Evolutionary conservation across 2,797 vertebrate genomes (phyloP).

Genomic region (Euphonia xanthogaster): DNA sequence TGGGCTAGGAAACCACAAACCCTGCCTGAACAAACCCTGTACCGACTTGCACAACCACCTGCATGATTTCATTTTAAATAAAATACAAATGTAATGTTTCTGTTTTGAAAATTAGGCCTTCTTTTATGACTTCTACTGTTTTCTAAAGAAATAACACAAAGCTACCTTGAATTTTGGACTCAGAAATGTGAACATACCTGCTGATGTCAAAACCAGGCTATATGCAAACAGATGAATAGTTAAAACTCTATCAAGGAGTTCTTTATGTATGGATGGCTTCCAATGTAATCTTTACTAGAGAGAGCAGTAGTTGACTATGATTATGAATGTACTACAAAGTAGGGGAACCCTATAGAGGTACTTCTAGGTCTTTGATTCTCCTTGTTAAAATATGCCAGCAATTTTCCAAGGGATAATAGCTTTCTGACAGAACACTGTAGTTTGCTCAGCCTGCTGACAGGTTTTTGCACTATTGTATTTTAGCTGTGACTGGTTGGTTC

Average conservation of each 20-base stretch:
- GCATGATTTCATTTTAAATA: not conserved
- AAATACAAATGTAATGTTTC: not conserved
- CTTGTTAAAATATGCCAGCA: not conserved
- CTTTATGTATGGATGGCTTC: not conserved
- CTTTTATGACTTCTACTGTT: not conserved
- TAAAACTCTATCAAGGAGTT: not conserved
- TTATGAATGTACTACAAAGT: not conserved
- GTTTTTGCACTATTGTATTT: not conserved
- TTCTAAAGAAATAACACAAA: not conserved
- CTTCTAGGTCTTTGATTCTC: not conserved
- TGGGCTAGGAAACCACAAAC: not conserved
- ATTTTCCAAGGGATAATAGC: not conserved
- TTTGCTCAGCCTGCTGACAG: not conserved
- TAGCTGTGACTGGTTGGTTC: not conserved
- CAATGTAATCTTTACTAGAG: not conserved
- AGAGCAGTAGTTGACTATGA: not conserved
- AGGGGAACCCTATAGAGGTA: not conserved
- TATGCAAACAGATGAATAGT: accelerated
- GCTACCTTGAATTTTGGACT: not conserved
- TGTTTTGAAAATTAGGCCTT: not conserved
- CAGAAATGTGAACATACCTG: not conserved
- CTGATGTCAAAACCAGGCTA: not conserved
- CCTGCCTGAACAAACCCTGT: not conserved
- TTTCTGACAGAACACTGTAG: not conserved
- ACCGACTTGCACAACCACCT: not conserved